phyloP scores from a whole-genome alignment of 2,888 invertebrate species.

The Agrilus mali region DNA sequence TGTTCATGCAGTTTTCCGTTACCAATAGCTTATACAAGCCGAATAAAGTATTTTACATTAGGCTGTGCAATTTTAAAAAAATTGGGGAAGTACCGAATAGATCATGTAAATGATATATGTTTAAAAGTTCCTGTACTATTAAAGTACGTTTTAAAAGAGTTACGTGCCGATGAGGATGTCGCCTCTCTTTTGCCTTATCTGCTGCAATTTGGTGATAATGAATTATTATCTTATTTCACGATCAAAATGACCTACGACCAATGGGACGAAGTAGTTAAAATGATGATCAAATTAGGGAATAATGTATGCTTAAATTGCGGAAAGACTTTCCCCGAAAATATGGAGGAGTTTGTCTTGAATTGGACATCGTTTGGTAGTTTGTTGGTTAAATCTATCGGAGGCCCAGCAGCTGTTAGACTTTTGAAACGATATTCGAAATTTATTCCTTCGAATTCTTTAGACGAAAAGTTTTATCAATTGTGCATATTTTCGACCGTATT shows the following conservation, averaged over 20 bases:
- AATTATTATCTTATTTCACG: slow-evolving; percentile 40
- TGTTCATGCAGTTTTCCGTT: slow-evolving; percentile 44
- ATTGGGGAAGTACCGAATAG: slow-evolving; percentile 30
- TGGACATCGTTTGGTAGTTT: slow-evolving; percentile 49
- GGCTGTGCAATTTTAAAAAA: slow-evolving; percentile 44
- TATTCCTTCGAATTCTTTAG: slow-evolving; percentile 44
- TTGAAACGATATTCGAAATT: slow-evolving; percentile 41
- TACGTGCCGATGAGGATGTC: slow-evolving; percentile 38
- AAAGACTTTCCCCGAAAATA: slow-evolving; percentile 32
- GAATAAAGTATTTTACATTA: slow-evolving; percentile 39
- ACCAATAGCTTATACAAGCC: slow-evolving; percentile 36
- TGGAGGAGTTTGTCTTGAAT: slow-evolving; percentile 37
- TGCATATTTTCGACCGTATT: slow-evolving; percentile 39
- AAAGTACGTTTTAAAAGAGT: slow-evolving; percentile 40
- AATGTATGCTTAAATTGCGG: slow-evolving; percentile 51
- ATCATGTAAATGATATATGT: slow-evolving; percentile 9
- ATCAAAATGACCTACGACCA: slow-evolving; percentile 43
- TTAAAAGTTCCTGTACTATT: slow-evolving; percentile 48
- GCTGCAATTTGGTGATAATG: slow-evolving; percentile 47
- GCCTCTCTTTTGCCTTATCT: slow-evolving; percentile 41
- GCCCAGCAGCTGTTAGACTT: slow-evolving; percentile 42
- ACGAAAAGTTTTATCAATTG: slow-evolving; percentile 47
- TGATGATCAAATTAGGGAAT: slow-evolving; percentile 43
- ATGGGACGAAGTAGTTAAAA: slow-evolving; percentile 44
- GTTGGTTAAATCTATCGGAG: slow-evolving; percentile 48